phyloP scores from a whole-genome alignment of 2,888 invertebrate genomes.

The Agriopis leucophaearia region DNA sequence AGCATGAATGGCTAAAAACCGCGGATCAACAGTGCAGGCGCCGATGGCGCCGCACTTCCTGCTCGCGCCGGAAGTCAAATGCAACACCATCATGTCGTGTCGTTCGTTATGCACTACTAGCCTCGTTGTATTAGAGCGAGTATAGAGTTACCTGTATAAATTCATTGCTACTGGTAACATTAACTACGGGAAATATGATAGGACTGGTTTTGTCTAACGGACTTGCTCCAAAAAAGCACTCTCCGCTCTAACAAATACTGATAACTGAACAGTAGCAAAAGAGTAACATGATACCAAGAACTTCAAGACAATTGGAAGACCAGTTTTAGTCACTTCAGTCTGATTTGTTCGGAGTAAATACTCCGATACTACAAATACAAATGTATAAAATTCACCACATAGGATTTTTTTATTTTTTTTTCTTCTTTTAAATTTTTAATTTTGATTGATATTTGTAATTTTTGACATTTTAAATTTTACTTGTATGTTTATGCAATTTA shows the following conservation, averaged over 20 bases:
- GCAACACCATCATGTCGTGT: conserved; percentile 70
- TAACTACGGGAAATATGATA: conserved; percentile 46
- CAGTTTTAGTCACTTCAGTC: neutral
- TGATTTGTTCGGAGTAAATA: neutral
- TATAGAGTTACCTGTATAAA: conserved; percentile 65
- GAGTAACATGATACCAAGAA: conserved; percentile 4
- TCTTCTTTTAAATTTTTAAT: too few relatives aligned
- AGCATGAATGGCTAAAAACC: conserved; percentile 65
- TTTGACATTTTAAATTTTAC: too few relatives aligned
- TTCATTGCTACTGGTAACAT: conserved; percentile 59
- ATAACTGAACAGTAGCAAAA: conserved; percentile 10
- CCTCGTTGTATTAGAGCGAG: conserved; percentile 63
- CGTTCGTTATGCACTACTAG: conserved; percentile 74
- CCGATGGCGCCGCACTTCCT: conserved; percentile 78
- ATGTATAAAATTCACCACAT: too few relatives aligned
- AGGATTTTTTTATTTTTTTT: too few relatives aligned
- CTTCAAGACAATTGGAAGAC: conserved; percentile 3
- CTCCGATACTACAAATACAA: too few relatives aligned
- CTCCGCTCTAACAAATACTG: conserved; percentile 29
- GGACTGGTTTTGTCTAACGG: conserved; percentile 43
- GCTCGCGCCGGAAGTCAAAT: conserved; percentile 74
- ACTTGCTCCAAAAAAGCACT: conserved; percentile 42
- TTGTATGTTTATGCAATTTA: too few relatives aligned
- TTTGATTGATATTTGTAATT: too few relatives aligned
- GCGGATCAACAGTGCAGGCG: conserved; percentile 67